Evolutionary conservation across 2,888 invertebrate species (phyloP).

Genomic region (Leucophora obtusa): DNA sequence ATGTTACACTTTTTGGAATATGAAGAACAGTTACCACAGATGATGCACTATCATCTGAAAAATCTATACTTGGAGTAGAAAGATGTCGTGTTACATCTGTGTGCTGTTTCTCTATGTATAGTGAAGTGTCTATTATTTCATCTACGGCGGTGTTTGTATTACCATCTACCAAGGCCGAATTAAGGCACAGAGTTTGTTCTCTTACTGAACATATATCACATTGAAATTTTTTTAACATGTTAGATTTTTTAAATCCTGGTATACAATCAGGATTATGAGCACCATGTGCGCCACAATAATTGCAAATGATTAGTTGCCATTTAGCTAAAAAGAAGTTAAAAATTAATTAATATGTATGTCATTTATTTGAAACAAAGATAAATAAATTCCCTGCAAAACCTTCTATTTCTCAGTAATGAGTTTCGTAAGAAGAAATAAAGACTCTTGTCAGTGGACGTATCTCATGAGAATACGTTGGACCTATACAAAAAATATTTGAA

Average conservation of each 20-base stretch:
- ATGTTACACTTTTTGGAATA: neutral
- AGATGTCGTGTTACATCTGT: neutral
- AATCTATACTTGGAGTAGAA: neutral
- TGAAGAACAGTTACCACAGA: slow-evolving; percentile 11
- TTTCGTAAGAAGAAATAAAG: too few relatives aligned
- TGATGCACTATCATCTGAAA: slow-evolving; percentile 2
- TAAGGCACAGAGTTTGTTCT: slow-evolving; percentile 28
- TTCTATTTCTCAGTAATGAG: too few relatives aligned
- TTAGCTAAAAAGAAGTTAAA: slow-evolving; percentile 34
- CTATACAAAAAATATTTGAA: too few relatives aligned
- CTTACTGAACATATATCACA: slow-evolving; percentile 66
- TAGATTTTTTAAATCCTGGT: slow-evolving; percentile 17
- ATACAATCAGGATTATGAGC: slow-evolving; percentile 68
- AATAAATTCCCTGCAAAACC: too few relatives aligned
- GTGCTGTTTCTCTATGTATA: slow-evolving; percentile 25
- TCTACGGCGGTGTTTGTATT: neutral
- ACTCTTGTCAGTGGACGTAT: too few relatives aligned
- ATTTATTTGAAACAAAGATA: too few relatives aligned
- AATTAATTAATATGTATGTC: neutral
- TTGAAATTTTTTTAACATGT: slow-evolving; percentile 61
- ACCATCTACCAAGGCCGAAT: neutral
- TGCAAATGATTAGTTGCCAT: slow-evolving; percentile 69
- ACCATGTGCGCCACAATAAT: slow-evolving; percentile 70
- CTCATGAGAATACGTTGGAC: too few relatives aligned
- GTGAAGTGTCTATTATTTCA: slow-evolving; percentile 32